phyloP scores from a whole-genome alignment of 2,888 invertebrate species.

The Meiosimyza platycephala region DNA sequence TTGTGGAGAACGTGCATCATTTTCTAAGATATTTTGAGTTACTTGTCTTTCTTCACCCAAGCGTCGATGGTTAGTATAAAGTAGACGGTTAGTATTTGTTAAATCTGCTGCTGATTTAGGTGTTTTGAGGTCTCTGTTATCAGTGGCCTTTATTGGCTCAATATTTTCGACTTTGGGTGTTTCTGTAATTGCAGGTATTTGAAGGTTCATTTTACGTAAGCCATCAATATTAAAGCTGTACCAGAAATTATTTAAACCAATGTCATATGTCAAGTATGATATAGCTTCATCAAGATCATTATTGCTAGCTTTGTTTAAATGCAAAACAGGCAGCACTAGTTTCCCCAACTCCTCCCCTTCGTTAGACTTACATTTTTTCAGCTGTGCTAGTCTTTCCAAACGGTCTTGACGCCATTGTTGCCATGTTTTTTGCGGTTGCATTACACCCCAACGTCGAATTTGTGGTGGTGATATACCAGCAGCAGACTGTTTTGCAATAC shows the following conservation, averaged over 20 bases:
- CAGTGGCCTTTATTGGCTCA: too few species aligned
- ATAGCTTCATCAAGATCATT: constrained; percentile 14
- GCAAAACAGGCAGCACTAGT: not conserved
- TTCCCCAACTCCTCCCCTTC: not conserved
- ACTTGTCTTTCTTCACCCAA: too few species aligned
- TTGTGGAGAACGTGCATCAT: too few species aligned
- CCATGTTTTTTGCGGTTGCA: constrained; percentile 24
- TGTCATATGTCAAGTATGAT: constrained; percentile 25
- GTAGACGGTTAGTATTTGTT: too few species aligned
- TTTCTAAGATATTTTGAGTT: too few species aligned
- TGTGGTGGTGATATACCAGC: not conserved
- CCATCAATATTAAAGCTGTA: constrained; percentile 7
- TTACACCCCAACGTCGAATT: not conserved
- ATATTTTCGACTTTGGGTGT: too few species aligned
- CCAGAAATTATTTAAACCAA: constrained; percentile 29
- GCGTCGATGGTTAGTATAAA: too few species aligned
- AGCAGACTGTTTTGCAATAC: too few species aligned
- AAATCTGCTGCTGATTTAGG: too few species aligned
- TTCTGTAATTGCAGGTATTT: too few species aligned
- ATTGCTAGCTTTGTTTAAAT: not conserved
- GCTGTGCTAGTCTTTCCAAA: not conserved
- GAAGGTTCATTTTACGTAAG: not conserved
- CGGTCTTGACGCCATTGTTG: constrained; percentile 27
- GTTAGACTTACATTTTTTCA: not conserved
- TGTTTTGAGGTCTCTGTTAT: too few species aligned